phyloP scores from a whole-genome alignment of 2,888 invertebrate species.

The Aspidapion aeneum region DNA sequence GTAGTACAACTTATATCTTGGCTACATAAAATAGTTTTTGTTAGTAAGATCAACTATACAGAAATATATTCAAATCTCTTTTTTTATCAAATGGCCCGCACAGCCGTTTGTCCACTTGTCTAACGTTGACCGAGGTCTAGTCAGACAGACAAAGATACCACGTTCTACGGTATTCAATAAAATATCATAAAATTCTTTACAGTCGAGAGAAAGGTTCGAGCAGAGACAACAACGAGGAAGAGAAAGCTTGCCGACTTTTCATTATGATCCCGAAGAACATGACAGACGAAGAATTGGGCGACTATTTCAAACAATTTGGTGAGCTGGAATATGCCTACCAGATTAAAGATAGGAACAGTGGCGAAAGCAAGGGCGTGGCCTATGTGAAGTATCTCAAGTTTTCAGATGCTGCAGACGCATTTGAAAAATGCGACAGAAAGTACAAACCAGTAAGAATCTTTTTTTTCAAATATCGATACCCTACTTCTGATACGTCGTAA shows the following conservation, averaged over 20 bases:
- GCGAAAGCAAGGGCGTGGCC: constrained; percentile 69
- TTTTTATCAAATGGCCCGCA: too few relatives aligned
- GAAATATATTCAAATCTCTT: too few relatives aligned
- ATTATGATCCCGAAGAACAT: constrained; percentile 75
- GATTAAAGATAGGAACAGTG: constrained; percentile 61
- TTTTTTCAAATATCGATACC: too few relatives aligned
- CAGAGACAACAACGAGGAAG: constrained; percentile 62
- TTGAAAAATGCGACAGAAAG: constrained; percentile 78
- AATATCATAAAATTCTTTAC: constrained; percentile 32
- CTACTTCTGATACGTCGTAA: too few relatives aligned
- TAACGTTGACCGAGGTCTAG: too few relatives aligned
- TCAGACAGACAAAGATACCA: too few relatives aligned
- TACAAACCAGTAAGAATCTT: constrained; percentile 84
- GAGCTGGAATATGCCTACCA: constrained; percentile 64
- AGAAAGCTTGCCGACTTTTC: constrained; percentile 76
- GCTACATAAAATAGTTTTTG: too few relatives aligned
- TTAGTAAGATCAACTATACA: too few relatives aligned
- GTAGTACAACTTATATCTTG: too few relatives aligned
- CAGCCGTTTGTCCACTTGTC: too few relatives aligned
- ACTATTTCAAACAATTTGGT: constrained; percentile 58
- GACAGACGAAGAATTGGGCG: constrained; percentile 59
- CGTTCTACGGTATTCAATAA: too few relatives aligned
- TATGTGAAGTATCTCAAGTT: constrained; percentile 71
- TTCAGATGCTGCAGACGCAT: constrained; percentile 81
- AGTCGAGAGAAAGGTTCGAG: constrained; percentile 71